Conservation (phyloP, 2,888 invertebrate genomes). For the Plagodis dolabraria region DNA sequence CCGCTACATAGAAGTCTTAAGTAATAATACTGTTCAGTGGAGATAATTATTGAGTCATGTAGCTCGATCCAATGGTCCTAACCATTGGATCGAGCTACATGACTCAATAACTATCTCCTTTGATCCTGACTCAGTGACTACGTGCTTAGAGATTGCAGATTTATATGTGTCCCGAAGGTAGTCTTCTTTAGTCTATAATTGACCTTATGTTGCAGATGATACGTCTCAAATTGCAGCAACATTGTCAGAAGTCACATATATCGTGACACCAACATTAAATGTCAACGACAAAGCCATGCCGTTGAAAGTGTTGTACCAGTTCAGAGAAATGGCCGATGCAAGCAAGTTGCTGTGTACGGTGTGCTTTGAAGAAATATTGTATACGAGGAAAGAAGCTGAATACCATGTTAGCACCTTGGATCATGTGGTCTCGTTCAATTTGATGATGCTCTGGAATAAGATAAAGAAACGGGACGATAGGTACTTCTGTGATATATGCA, state of each 20-base stretch:
- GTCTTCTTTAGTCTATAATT: too few species aligned
- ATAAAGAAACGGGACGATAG: constrained; percentile 26
- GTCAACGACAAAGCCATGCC: constrained; percentile 11
- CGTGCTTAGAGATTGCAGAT: too few species aligned
- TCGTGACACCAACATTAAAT: constrained; percentile 1
- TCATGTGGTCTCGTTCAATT: constrained; percentile 27
- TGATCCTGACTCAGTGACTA: too few species aligned
- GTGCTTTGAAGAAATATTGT: constrained; percentile 27
- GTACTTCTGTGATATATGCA: constrained; percentile 30
- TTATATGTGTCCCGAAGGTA: too few species aligned
- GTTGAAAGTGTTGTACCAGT: constrained; percentile 27
- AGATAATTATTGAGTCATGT: too few species aligned
- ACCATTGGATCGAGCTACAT: too few species aligned
- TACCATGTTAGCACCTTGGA: constrained; percentile 20
- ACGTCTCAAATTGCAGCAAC: too few species aligned
- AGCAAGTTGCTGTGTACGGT: constrained; percentile 22
- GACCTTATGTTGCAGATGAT: too few species aligned
- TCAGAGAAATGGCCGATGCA: constrained; percentile 14
- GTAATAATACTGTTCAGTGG: too few species aligned
- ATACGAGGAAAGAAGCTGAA: constrained; percentile 8
- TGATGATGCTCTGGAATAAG: constrained; percentile 34
- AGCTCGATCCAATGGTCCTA: too few species aligned
- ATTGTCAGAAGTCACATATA: background rate
- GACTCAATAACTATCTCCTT: too few species aligned
- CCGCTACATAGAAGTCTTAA: too few species aligned